Conservation (phyloP, 2,113 vertebrate genomes). For the Oncorhynchus kisutch region DNA sequence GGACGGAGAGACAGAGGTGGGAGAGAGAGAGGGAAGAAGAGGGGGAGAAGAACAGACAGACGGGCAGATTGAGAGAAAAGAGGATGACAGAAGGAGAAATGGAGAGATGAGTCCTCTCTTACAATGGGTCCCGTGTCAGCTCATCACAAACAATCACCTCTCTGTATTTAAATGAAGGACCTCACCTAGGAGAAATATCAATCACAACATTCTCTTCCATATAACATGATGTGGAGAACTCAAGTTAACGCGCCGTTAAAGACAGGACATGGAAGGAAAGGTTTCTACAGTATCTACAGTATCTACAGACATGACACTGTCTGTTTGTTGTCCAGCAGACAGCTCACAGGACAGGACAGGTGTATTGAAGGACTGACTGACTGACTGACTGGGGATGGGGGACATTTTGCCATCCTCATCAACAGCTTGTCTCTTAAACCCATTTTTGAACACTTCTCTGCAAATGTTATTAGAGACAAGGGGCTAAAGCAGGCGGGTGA, state of each 20-base stretch:
- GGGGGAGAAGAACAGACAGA: background rate
- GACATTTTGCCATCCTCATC: constrained; percentile 42
- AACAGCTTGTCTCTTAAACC: constrained; percentile 46
- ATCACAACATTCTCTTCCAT: too few relatives aligned
- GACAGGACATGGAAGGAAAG: too few relatives aligned
- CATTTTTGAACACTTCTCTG: constrained; percentile 65
- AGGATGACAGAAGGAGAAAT: too few relatives aligned
- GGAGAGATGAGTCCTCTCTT: background rate
- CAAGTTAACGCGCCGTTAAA: background rate
- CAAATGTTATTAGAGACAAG: constrained; percentile 62
- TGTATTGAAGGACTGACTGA: constrained; percentile 46
- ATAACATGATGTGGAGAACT: background rate
- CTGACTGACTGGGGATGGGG: constrained; percentile 3
- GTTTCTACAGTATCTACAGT: constrained; percentile 18
- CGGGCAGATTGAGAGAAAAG: constrained; percentile 1
- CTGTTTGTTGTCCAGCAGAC: too few relatives aligned
- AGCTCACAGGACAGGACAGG: background rate
- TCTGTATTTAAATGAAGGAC: constrained; percentile 50
- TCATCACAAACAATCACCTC: constrained; percentile 19
- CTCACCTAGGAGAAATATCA: constrained; percentile 40
- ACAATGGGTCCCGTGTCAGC: constrained; percentile 12
- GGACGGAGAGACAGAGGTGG: background rate
- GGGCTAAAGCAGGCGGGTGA: constrained; percentile 32
- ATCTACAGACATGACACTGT: background rate
- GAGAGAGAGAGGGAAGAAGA: background rate